A percentile compares a stretch with the other conserved stretches of the same genome.
These are phyloP conservation scores for Euglossa dilemma DNA, from an alignment of 1,140 invertebrate genomes.

Conservation along the genomic window DNA sequence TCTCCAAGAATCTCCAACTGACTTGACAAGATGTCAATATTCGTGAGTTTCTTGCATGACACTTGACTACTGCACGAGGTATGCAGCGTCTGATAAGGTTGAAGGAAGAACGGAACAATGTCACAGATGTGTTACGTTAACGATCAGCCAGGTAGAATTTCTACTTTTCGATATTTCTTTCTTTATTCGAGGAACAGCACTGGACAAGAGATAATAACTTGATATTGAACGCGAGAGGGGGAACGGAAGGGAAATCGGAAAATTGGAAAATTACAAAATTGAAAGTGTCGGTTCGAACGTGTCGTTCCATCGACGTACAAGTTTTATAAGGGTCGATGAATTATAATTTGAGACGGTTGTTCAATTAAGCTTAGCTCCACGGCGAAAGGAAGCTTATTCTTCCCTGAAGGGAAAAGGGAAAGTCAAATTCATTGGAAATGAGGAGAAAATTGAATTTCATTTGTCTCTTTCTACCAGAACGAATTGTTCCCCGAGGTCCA, in stretches of 20 bases:
- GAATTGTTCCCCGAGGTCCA: background rate
- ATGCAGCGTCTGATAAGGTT: background rate
- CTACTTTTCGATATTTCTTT: slow-evolving; percentile 33
- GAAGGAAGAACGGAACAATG: background rate
- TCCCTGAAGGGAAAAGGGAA: background rate
- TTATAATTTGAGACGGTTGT: background rate
- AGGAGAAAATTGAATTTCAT: background rate
- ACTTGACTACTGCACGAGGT: too few relatives aligned
- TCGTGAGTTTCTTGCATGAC: background rate
- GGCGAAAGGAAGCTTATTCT: background rate
- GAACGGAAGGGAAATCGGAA: background rate
- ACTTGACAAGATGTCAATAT: background rate
- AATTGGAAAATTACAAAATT: slow-evolving; percentile 20
- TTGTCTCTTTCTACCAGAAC: background rate
- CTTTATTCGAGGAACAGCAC: background rate
- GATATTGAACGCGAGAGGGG: background rate
- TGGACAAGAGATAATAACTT: slow-evolving; percentile 17
- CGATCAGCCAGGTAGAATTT: background rate
- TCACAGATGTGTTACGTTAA: slow-evolving; percentile 23
- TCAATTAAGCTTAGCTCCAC: slow-evolving; percentile 8
- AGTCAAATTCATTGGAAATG: background rate
- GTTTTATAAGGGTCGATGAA: background rate
- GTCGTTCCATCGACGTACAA: background rate
- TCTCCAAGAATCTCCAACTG: slow-evolving; percentile 1
- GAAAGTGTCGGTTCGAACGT: background rate